Base-by-base conservation (phyloP, 2,888 invertebrate species). In the Eupithecia dodoneata region DNA sequence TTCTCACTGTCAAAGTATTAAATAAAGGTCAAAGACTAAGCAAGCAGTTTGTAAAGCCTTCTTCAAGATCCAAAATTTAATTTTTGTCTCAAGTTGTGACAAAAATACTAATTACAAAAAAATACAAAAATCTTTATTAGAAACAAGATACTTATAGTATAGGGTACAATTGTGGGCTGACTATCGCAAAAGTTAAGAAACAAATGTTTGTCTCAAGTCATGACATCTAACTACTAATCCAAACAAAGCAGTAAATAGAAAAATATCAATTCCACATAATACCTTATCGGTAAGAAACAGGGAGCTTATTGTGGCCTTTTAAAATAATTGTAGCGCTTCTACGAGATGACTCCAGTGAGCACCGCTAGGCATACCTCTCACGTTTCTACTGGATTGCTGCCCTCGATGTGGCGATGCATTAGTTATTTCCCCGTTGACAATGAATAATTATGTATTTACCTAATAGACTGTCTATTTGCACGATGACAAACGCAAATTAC, bases 401-500 rank as follows among this genome's bases (percentile, higher is more conserved):
- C 66, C 49, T 67, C 41, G 44, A 12, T 47, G 47, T 44, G 41
- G 47, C 69, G 69, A 49, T 70, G 45, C 59, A 65, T 55, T 71
- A 72, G 70, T 76, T 70, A 76, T 59, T 71, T 67, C 41, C 10
- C 15, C 71, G 72, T 70, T 71, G 70, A 52, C 73, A 59, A 66
- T 74, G 52, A 72, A 71, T 74, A 75, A 72, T 76, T 76, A 74
- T 76, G 71, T 76, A 70, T 47, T 47, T 70, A 42, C 15, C 7
- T 42, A 76, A 78, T 73, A 63, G 72, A 44, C 74, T 66, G 79
- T 79, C 81, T 82, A 85, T 85, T 86, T 84, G 84, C 82, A 79
- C 76, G 79, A 85, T 84, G 84, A 84, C 83, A 80, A 83, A 83
- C 80, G 84, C 84, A 85, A 84, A 85, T 80, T 80, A 81, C 80